Percentiles rank a stretch among this genome's conserved stretches.
Conservation (phyloP, 2,113 vertebrate species). For the Takifugu flavidus region DNA sequence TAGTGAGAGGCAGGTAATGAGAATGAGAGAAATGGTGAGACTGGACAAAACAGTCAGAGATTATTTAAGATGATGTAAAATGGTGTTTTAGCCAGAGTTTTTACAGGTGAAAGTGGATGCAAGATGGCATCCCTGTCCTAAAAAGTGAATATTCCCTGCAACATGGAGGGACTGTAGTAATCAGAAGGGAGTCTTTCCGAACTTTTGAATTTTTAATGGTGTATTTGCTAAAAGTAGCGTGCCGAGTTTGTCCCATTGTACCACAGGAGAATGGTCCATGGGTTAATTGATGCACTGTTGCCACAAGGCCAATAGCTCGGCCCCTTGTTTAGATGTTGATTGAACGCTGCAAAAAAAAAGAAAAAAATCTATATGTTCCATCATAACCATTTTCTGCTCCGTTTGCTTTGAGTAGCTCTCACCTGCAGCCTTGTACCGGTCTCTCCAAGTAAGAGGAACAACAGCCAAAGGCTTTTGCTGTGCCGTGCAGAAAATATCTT, state of each 20-base stretch:
- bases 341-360: conserved; percentile 11
- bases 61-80: conserved; percentile 68
- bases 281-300: no score
- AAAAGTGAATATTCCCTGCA: conserved; percentile 50
- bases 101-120: conserved; percentile 67
- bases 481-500: conserved; percentile 41
- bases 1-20: conserved; percentile 31
- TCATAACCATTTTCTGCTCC: conserved; percentile 3
- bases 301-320: neutral
- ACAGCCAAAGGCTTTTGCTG: conserved; percentile 25
- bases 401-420: conserved; percentile 21
- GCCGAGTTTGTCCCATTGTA: conserved; percentile 31
- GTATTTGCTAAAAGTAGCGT: conserved; percentile 2
- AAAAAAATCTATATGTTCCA: neutral
- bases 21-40: conserved; percentile 20
- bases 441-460: conserved; percentile 24
- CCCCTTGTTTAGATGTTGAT: conserved; percentile 5
- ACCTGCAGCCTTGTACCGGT: conserved; percentile 27
- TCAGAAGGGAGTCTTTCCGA: conserved; percentile 26
- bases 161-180: conserved; percentile 17
- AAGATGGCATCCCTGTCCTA: conserved; percentile 49
- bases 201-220: neutral
- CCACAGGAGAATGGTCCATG: conserved; percentile 4
- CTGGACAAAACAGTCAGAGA: conserved; percentile 30
- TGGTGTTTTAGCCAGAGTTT: conserved; percentile 56